These are phyloP conservation scores for Folsomia manolachei DNA, from an alignment of 2,888 invertebrate genomes.

Conservation along the genomic window DNA sequence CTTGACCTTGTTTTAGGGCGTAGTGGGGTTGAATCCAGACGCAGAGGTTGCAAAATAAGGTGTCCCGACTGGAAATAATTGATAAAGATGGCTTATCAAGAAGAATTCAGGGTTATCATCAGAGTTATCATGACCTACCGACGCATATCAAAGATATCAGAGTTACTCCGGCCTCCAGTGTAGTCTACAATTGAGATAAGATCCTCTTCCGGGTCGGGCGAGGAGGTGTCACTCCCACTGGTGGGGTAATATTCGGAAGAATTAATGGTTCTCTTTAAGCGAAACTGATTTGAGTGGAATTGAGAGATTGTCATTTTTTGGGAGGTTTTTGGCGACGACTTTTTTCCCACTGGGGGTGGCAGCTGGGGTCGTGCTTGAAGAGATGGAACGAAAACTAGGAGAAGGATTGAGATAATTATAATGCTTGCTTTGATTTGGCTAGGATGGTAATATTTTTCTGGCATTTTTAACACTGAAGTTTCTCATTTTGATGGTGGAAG, in stretches of 20 bases:
- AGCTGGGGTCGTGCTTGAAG: background rate
- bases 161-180: background rate
- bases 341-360: background rate
- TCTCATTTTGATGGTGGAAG: no score
- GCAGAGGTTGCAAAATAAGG: conserved; percentile 8
- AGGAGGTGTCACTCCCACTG: no score
- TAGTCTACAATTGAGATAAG: background rate
- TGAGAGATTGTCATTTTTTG: no score
- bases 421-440: no score
- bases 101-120: background rate
- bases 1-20: background rate
- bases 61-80: background rate
- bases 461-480: no score
- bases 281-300: no score
- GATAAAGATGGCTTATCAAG: background rate
- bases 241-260: no score
- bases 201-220: background rate
- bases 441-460: no score
- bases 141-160: conserved; percentile 7
- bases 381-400: background rate
- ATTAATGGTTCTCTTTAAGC: no score
- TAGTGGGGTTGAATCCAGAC: conserved; percentile 9
- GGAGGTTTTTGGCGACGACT: no score
- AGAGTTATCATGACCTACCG: background rate
- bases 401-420: no score